phyloP scores from a whole-genome alignment of 2,888 invertebrate genomes.

The Heliconius cydno region DNA sequence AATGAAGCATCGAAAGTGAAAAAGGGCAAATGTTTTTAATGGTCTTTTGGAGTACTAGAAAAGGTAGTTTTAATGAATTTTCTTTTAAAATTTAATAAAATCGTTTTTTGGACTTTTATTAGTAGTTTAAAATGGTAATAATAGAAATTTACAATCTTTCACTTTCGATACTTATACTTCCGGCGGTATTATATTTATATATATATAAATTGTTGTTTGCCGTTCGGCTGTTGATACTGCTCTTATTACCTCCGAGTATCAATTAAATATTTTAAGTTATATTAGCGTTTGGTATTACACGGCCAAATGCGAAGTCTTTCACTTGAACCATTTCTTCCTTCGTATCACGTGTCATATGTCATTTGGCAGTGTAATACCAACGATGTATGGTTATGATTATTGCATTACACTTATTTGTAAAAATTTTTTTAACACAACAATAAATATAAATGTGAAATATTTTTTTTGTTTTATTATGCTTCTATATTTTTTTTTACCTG shows the following conservation, averaged over 20 bases:
- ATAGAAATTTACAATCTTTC: too few species aligned
- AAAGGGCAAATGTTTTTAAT: too few species aligned
- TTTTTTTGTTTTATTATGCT: constrained; percentile 63
- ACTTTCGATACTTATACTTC: too few species aligned
- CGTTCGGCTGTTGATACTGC: constrained; percentile 75
- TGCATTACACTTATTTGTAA: constrained; percentile 82
- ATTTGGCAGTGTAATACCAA: constrained; percentile 65
- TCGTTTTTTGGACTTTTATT: too few species aligned
- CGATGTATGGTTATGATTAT: constrained; percentile 74
- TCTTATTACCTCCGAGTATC: constrained; percentile 84
- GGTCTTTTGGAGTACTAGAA: too few species aligned
- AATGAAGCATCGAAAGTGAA: too few species aligned
- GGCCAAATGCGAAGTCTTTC: constrained; percentile 47
- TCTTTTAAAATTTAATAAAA: too few species aligned
- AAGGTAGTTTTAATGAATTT: too few species aligned
- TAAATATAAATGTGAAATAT: constrained; percentile 82
- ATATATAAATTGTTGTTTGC: constrained; percentile 6
- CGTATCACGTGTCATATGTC: constrained; percentile 44
- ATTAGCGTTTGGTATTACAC: constrained; percentile 64
- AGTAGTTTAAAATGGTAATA: too few species aligned
- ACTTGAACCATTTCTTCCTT: constrained; percentile 44
- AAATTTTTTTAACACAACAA: constrained; percentile 83
- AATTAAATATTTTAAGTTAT: constrained; percentile 77
- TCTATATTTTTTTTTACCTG: not conserved
- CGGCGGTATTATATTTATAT: not conserved